Conservation (phyloP, 2,113 vertebrate species). For the Nannobrachium achirus region DNA sequence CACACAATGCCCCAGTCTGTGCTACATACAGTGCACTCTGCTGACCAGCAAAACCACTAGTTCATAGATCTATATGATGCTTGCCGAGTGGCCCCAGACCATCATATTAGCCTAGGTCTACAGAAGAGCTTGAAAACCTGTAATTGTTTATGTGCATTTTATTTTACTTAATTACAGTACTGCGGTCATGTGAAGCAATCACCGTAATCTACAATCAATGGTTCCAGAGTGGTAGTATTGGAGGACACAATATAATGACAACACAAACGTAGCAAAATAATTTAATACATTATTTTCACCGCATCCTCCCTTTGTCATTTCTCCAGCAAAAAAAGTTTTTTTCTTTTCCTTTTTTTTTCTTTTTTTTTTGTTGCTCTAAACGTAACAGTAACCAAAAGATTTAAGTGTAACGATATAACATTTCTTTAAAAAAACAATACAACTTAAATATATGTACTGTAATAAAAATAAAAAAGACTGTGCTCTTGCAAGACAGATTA, state of each 20-base stretch:
- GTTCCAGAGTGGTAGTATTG: conserved; percentile 30
- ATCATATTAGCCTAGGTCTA: background rate
- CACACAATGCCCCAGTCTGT: too few species aligned
- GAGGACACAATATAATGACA: conserved; percentile 47
- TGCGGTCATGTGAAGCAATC: conserved; percentile 69
- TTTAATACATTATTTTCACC: conserved; percentile 29
- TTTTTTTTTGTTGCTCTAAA: background rate
- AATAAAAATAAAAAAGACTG: conserved; percentile 27
- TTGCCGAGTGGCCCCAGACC: too few species aligned
- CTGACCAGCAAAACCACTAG: too few species aligned
- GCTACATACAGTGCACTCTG: too few species aligned
- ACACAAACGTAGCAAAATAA: conserved; percentile 53
- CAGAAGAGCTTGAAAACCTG: background rate
- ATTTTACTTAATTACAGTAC: conserved; percentile 66
- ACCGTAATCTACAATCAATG: conserved; percentile 62
- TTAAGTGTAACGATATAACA: conserved; percentile 38
- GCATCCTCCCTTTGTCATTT: conserved; percentile 15
- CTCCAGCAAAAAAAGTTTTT: too few species aligned
- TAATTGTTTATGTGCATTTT: conserved; percentile 54
- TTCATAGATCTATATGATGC: too few species aligned
- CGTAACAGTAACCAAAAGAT: conserved; percentile 14
- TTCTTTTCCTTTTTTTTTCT: too few species aligned
- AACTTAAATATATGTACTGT: background rate
- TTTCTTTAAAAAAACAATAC: background rate
- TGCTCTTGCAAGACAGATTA: conserved; percentile 7